Conservation (phyloP, 2,113 vertebrate genomes). For the Picathartes gymnocephalus region DNA sequence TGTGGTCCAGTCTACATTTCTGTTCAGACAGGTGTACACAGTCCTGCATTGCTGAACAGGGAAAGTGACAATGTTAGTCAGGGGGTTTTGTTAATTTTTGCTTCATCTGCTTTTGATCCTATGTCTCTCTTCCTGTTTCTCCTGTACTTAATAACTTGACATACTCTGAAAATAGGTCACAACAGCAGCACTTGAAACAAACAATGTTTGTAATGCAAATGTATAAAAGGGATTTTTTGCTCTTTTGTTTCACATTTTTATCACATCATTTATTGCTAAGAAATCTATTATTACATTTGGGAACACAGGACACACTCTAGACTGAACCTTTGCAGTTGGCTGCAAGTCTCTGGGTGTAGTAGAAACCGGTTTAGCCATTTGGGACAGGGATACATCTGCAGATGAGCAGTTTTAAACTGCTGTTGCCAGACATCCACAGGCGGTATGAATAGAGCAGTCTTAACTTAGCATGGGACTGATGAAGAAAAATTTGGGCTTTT, state of each 20-base stretch:
- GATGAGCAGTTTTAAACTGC: not conserved
- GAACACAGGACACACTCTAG: not conserved
- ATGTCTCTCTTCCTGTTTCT: not conserved
- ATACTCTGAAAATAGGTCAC: not conserved
- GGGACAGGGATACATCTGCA: not conserved
- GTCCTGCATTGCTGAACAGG: not conserved
- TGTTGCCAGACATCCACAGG: not conserved
- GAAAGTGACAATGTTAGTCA: not conserved
- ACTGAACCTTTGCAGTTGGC: not conserved
- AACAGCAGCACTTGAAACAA: not conserved
- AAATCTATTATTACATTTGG: not conserved
- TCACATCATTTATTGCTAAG: not conserved
- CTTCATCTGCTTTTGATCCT: not conserved
- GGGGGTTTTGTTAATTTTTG: not conserved
- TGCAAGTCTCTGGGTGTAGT: not conserved
- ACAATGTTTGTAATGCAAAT: not conserved
- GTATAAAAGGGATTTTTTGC: not conserved
- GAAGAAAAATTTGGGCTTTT: not conserved
- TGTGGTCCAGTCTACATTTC: not conserved
- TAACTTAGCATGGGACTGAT: not conserved
- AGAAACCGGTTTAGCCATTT: not conserved
- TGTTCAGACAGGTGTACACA: not conserved
- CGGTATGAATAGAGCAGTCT: not conserved
- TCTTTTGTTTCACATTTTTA: not conserved
- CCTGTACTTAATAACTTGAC: not conserved